Base-by-base conservation (phyloP, 2,888 invertebrate species). In the Acleris literana region DNA sequence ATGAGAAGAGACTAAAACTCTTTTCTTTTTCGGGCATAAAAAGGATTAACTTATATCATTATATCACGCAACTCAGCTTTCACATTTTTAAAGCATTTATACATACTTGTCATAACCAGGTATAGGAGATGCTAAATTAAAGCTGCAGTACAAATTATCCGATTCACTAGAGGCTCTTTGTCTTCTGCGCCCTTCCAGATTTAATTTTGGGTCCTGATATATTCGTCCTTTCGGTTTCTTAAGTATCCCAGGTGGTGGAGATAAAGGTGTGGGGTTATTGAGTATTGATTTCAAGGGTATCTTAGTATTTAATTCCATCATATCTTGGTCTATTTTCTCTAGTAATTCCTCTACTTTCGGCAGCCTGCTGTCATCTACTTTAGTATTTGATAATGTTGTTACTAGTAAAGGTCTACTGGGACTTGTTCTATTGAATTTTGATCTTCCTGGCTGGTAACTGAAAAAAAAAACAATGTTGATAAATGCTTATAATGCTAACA, bases 91-190 rank as follows among this genome's bases (percentile, higher is more conserved):
- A 68, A 68, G 17, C 11, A 49, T 4, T 18, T 69, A 68, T 55
- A 58, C 85, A 83, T 62, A 92, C 92, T 81, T 86, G 64, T 92
- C 92, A 82, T 87, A 88, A 56, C 85, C 87, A 18, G 85, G 80
- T 73, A 85, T 81, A 1, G 88, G 86, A 55, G 83, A 78, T 61
- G 82, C 82, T 56, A 86, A 69, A 63, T 81, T 82, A 71, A 78
- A 90, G 71, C 72, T 85, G 70, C 84, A 78, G 70, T 83, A 88
- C 16, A 86, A 79, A 72, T 92, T 90, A 71, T 93, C 93, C 63
- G 93, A 93, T 84, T 93, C 93, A 81, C 93, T 93, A 0, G 90
- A 79, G 2, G 93, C 93, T 58, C 93, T 76, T 64, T 92, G 92
- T 74, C 93, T 81, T 75, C 93, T 81, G 4, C 92, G 84, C 6